Evolutionary conservation across 2,113 vertebrate genomes (phyloP).

Genomic region (Montifringilla adamsi): DNA sequence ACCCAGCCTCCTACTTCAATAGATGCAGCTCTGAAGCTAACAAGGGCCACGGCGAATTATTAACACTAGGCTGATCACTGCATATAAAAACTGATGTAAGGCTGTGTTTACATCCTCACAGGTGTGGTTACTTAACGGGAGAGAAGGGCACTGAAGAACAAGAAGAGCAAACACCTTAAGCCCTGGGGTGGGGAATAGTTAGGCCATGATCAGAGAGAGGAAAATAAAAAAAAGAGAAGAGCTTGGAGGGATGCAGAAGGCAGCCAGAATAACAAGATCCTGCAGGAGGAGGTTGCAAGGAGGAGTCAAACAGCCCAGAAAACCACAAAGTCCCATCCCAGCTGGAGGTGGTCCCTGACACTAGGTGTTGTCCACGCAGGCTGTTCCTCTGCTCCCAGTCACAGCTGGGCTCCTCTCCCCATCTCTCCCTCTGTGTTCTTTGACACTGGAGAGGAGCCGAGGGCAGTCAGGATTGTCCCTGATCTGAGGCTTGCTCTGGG

Average conservation of each 20-base stretch:
- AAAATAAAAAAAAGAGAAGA: not conserved
- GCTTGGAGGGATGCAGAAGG: not conserved
- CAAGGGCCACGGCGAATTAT: not conserved
- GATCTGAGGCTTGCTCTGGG: fast-evolving
- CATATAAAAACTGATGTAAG: not conserved
- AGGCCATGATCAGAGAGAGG: not conserved
- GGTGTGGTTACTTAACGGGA: not conserved
- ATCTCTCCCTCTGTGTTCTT: not conserved
- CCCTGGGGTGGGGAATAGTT: not conserved
- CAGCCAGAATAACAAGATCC: not conserved
- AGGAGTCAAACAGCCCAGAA: not conserved
- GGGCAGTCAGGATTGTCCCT: not conserved
- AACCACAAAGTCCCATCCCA: not conserved
- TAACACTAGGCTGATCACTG: not conserved
- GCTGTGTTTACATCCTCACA: not conserved
- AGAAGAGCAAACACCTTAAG: not conserved
- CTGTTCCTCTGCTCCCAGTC: not conserved
- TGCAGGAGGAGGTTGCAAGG: not conserved
- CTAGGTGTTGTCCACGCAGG: fast-evolving
- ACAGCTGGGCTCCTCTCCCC: fast-evolving
- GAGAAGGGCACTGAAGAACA: not conserved
- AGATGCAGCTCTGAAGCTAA: not conserved
- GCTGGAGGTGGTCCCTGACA: not conserved
- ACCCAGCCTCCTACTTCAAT: not conserved
- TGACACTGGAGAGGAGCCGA: fast-evolving